These are phyloP conservation scores for Acleris laterana DNA, from an alignment of 2,888 invertebrate species.

Conservation along the genomic window DNA sequence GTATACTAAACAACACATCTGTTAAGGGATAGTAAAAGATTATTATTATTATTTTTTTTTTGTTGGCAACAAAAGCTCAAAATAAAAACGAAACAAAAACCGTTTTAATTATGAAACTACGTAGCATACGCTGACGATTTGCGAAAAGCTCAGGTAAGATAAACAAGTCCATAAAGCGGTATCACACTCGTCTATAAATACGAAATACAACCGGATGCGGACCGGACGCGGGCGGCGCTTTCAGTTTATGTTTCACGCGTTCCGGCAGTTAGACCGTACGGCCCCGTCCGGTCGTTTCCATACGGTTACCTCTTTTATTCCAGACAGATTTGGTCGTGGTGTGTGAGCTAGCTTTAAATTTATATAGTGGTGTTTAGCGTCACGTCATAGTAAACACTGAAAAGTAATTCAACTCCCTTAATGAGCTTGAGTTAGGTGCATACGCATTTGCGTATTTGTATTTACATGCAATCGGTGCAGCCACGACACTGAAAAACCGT, in stretches of 20 bases:
- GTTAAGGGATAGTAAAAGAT: too few species aligned
- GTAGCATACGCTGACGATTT: background rate
- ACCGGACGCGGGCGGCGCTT: constrained; percentile 43
- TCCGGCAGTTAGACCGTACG: constrained; percentile 41
- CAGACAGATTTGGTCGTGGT: constrained; percentile 25
- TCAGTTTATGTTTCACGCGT: constrained; percentile 43
- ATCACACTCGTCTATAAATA: constrained; percentile 36
- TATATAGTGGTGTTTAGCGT: constrained; percentile 9
- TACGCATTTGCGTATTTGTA: too few species aligned
- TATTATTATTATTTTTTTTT: too few species aligned
- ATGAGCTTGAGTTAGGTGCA: too few species aligned
- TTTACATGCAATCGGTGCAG: too few species aligned
- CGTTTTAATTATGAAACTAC: background rate
- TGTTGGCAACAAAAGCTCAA: too few species aligned
- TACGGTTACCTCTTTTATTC: constrained; percentile 41
- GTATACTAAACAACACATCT: too few species aligned
- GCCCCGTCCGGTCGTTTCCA: constrained; percentile 42
- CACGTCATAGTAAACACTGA: too few species aligned
- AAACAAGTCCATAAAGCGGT: constrained; percentile 30
- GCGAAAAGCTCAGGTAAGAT: constrained; percentile 19
- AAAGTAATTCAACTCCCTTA: too few species aligned
- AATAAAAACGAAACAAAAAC: background rate
- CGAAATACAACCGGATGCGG: constrained; percentile 39
- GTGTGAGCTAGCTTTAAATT: constrained; percentile 28
- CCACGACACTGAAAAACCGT: too few species aligned